Evolutionary conservation across 1,140 invertebrate species (phyloP).

Genomic region (Drosophila rhopaloa): DNA sequence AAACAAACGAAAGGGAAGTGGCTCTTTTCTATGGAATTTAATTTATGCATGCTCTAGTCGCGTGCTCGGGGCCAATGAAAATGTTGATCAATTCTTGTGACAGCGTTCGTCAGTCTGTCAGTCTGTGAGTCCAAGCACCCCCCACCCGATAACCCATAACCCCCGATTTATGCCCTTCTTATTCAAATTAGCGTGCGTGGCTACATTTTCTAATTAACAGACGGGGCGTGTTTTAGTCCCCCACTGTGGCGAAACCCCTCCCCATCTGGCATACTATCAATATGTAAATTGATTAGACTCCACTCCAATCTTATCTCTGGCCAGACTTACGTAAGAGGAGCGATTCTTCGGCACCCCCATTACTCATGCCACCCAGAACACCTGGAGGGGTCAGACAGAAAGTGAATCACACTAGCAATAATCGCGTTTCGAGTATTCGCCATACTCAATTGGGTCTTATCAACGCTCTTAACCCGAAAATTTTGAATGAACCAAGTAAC

Average conservation of each 20-base stretch:
- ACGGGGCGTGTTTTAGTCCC: constrained; percentile 50
- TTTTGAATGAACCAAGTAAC: constrained; percentile 51
- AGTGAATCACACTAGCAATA: constrained; percentile 45
- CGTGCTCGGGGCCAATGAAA: constrained; percentile 66
- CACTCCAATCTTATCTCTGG: constrained; percentile 42
- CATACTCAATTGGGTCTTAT: constrained; percentile 29
- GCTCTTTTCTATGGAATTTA: constrained; percentile 50
- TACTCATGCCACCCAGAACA: constrained; percentile 41
- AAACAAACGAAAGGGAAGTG: constrained; percentile 37
- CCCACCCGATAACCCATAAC: background rate
- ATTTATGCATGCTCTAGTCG: constrained; percentile 69
- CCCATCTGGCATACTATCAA: constrained; percentile 45
- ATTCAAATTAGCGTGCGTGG: constrained; percentile 58
- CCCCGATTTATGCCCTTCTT: background rate
- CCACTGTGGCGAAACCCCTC: constrained; percentile 5
- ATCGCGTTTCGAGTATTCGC: constrained; percentile 10
- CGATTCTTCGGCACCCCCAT: constrained; percentile 20
- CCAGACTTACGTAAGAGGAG: constrained; percentile 40
- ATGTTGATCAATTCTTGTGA: constrained; percentile 66
- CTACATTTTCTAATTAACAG: constrained; percentile 71
- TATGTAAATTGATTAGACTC: constrained; percentile 45
- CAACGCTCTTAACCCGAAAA: constrained; percentile 28
- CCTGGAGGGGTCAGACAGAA: constrained; percentile 39
- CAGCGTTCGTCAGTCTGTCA: constrained; percentile 45
- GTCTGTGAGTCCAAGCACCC: background rate